Conservation (phyloP, 2,888 invertebrate genomes). For the Parnassius mnemosyne region DNA sequence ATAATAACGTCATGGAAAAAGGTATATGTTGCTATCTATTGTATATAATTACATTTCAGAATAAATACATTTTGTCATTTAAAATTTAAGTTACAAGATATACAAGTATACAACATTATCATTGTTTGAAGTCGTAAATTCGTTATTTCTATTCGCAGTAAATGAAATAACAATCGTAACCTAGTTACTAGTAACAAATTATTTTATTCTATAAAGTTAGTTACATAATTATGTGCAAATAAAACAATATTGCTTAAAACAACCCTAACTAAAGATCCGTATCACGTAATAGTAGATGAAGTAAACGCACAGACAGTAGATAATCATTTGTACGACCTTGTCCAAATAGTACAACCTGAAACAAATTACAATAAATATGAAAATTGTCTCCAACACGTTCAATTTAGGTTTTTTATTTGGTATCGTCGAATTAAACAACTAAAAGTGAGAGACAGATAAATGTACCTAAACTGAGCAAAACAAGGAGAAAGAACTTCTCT, state of each 20-base stretch:
- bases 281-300: constrained; percentile 45
- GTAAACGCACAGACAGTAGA: constrained; percentile 45
- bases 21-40: too few species aligned
- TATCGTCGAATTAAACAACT: too few species aligned
- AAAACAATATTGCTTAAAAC: background rate
- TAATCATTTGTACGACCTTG: constrained; percentile 44
- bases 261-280: constrained; percentile 28
- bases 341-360: constrained; percentile 78
- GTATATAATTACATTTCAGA: too few species aligned
- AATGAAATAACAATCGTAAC: background rate
- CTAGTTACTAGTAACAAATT: background rate
- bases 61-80: too few species aligned
- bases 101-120: too few species aligned
- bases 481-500: too few species aligned
- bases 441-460: too few species aligned
- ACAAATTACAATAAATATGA: constrained; percentile 24
- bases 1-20: too few species aligned
- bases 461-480: too few species aligned
- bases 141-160: background rate
- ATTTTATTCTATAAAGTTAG: background rate
- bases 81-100: too few species aligned
- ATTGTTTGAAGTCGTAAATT: too few species aligned
- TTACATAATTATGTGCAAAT: background rate
- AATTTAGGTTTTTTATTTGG: too few species aligned
- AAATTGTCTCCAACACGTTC: background rate